Conservation (phyloP, 2,888 invertebrate species). For the Xanthia togata region DNA sequence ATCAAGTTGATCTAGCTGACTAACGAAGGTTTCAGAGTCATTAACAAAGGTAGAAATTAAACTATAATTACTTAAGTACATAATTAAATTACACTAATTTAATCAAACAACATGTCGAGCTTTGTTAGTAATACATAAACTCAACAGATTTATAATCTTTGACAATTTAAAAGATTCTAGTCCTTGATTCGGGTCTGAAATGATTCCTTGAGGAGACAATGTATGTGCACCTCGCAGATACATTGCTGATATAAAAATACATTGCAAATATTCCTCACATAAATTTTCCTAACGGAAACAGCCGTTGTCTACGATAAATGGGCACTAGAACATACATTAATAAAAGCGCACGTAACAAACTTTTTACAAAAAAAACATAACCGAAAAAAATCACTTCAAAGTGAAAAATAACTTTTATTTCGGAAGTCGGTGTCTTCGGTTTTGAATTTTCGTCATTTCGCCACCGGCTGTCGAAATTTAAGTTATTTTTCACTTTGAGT, state of each 20-base stretch:
- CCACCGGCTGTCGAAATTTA: too few relatives aligned
- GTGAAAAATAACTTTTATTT: too few relatives aligned
- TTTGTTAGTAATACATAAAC: constrained; percentile 4
- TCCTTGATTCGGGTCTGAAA: neutral
- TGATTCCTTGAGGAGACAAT: neutral
- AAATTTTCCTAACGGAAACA: neutral
- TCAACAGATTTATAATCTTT: neutral
- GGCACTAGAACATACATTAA: neutral
- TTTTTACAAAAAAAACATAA: too few relatives aligned
- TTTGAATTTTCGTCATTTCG: too few relatives aligned
- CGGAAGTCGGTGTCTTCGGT: too few relatives aligned
- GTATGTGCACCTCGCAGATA: neutral
- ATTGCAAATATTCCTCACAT: constrained; percentile 1
- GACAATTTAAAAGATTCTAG: neutral
- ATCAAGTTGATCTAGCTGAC: neutral
- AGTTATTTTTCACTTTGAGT: too few relatives aligned
- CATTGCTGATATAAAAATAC: too few relatives aligned
- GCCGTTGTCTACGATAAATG: neutral
- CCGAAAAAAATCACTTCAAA: too few relatives aligned
- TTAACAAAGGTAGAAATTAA: neutral
- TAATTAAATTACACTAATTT: neutral
- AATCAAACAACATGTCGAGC: constrained; percentile 3
- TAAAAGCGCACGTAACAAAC: neutral
- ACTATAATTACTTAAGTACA: neutral
- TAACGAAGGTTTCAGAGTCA: neutral